Evolutionary conservation across 2,113 vertebrate species (phyloP).

Genomic region (Coptodon bakossiorum): DNA sequence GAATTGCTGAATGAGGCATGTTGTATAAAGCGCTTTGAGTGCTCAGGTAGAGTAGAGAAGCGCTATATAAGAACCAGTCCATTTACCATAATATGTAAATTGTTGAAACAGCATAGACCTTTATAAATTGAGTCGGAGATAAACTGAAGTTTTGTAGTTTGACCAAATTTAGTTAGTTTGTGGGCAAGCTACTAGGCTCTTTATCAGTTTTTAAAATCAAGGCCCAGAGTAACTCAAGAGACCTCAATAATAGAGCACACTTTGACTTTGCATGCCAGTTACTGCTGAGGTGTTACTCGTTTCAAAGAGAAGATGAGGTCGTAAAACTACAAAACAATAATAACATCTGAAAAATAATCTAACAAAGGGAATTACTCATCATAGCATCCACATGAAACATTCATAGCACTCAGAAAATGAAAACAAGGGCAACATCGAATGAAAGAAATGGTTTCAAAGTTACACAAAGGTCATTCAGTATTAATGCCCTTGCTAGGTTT

Average conservation of each 20-base stretch:
- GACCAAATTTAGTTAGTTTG: not conserved
- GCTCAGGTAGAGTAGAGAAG: not conserved
- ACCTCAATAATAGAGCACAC: not conserved
- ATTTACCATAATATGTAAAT: not conserved
- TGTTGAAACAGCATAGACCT: not conserved
- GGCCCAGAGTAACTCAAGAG: not conserved
- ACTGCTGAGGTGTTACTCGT: not conserved
- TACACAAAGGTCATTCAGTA: not conserved
- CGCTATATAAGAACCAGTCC: not conserved
- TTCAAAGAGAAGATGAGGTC: not conserved
- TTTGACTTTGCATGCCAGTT: not conserved
- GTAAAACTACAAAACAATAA: not conserved
- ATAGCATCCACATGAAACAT: not conserved
- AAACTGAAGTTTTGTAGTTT: not conserved
- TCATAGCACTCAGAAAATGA: not conserved
- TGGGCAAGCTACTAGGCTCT: not conserved
- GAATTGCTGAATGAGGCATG: not conserved
- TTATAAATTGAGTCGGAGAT: not conserved
- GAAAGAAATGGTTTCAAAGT: not conserved
- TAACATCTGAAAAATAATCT: not conserved
- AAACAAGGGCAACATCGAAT: not conserved
- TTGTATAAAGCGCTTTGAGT: not conserved
- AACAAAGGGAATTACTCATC: slow-evolving; percentile 8
- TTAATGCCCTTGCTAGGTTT: not conserved
- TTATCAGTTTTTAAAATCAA: not conserved